These are phyloP conservation scores for Brachyistius frenatus DNA, from an alignment of 2,113 vertebrate genomes.

Conservation along the genomic window DNA sequence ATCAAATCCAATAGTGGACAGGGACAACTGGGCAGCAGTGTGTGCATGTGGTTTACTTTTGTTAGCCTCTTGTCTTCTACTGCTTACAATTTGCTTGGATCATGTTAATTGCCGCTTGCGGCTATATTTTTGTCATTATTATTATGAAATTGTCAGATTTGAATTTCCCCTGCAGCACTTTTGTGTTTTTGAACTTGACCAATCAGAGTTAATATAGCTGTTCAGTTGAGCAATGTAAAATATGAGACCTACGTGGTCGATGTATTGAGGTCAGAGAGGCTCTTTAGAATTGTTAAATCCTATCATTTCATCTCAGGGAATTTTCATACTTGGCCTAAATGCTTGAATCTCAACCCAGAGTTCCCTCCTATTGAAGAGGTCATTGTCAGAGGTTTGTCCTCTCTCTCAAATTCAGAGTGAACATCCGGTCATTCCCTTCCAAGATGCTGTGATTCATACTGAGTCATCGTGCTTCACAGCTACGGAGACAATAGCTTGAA, in stretches of 20 bases:
- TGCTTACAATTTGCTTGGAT: too few species aligned
- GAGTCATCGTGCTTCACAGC: background rate
- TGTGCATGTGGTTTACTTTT: too few species aligned
- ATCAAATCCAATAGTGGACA: too few species aligned
- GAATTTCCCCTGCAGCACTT: background rate
- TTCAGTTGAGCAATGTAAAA: background rate
- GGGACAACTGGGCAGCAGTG: too few species aligned
- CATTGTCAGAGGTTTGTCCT: background rate
- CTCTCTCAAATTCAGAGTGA: background rate
- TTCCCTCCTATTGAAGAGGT: background rate
- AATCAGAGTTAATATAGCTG: background rate
- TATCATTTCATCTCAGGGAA: background rate
- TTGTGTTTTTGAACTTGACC: background rate
- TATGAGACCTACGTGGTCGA: background rate
- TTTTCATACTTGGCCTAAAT: constrained; percentile 42
- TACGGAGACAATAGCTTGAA: background rate
- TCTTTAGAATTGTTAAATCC: constrained; percentile 5
- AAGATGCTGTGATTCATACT: background rate
- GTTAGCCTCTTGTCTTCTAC: too few species aligned
- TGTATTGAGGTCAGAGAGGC: constrained; percentile 26
- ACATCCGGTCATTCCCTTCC: background rate
- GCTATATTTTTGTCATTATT: too few species aligned
- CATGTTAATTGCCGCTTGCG: too few species aligned
- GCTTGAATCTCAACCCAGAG: constrained; percentile 1
- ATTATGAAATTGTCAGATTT: background rate